phyloP scores from a whole-genome alignment of 53 echinoderm and acorn worm genomes.

The Echinarachnius parma region DNA sequence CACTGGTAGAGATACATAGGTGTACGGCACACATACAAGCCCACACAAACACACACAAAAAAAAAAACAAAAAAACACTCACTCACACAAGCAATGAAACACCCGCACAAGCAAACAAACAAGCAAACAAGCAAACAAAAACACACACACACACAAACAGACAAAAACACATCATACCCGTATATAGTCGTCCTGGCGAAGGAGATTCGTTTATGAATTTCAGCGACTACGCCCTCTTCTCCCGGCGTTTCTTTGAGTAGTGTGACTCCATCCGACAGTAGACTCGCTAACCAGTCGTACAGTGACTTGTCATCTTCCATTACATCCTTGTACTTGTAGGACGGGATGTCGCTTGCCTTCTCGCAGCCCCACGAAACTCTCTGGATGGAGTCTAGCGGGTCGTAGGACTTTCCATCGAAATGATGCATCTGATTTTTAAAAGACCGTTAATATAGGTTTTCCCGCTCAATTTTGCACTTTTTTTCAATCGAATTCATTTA shows the following conservation, averaged over 20 bases:
- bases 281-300: slow-evolving; percentile 3
- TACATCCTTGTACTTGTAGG: slow-evolving; percentile 43
- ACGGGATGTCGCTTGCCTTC: slow-evolving; percentile 20
- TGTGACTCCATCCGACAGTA: slow-evolving; percentile 25
- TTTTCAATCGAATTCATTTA: no score
- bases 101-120: neutral
- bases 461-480: no score
- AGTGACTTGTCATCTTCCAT: slow-evolving; percentile 40
- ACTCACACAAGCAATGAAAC: no score
- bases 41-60: no score
- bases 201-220: slow-evolving; percentile 8
- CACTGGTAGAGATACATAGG: no score
- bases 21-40: no score
- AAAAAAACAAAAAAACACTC: no score
- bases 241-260: slow-evolving; percentile 9
- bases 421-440: slow-evolving; percentile 21
- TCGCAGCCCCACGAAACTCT: slow-evolving; percentile 53
- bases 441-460: no score
- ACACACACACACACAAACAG: no score
- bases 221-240: slow-evolving; percentile 14
- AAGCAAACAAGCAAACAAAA: no score
- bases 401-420: slow-evolving; percentile 15
- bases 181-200: slow-evolving; percentile 35
- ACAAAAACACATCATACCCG: no score
- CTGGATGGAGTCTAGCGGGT: slow-evolving; percentile 27